phyloP scores from a whole-genome alignment of 2,113 vertebrate species.

The Catharus fuscescens region DNA sequence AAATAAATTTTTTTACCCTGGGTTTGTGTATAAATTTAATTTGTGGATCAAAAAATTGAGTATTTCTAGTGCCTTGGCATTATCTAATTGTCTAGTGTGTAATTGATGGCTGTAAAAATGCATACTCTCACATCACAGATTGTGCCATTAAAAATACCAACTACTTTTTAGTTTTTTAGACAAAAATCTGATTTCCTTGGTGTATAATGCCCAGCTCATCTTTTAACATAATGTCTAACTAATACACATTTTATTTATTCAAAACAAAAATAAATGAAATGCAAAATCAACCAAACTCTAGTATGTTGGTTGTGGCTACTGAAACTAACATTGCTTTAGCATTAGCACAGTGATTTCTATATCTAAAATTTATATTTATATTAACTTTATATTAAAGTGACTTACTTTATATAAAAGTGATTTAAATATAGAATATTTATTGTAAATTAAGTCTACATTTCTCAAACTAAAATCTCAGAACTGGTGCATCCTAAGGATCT shows the following conservation, averaged over 20 bases:
- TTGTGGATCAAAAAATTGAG: neutral
- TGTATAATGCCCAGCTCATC: neutral
- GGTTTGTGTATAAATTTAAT: neutral
- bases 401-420: no score
- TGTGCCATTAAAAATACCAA: neutral
- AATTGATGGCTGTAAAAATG: neutral
- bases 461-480: neutral
- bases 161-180: neutral
- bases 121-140: neutral
- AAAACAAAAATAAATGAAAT: neutral
- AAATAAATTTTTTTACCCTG: neutral
- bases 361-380: neutral
- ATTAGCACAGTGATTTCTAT: neutral
- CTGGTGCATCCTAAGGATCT: neutral
- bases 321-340: neutral
- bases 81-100: neutral
- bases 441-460: neutral
- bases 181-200: neutral
- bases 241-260: neutral
- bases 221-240: neutral
- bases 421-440: neutral
- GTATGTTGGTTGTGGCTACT: neutral
- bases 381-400: no score
- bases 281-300: neutral
- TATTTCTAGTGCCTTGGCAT: neutral